Percentiles rank a stretch among this genome's conserved stretches.
These are phyloP conservation scores for Stictonetta naevosa DNA, from an alignment of 2,113 vertebrate species.

Conservation along the genomic window DNA sequence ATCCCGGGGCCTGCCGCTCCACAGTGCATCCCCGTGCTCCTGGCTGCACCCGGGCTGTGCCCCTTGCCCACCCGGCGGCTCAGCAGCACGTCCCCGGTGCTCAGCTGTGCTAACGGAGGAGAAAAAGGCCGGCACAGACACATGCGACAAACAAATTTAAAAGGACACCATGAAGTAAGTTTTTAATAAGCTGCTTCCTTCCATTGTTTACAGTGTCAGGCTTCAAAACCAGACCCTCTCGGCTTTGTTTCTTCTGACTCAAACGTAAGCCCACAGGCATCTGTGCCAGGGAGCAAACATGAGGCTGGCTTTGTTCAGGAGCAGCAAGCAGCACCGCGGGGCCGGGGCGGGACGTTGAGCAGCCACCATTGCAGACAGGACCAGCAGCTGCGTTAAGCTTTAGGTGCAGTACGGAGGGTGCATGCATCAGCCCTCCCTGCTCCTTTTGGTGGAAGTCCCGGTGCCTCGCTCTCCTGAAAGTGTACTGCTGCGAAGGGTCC, in stretches of 20 bases:
- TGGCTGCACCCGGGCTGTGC: background rate
- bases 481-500: fast-evolving
- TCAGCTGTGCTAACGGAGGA: background rate
- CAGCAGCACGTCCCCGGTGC: background rate
- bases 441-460: fast-evolving
- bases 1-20: fast-evolving
- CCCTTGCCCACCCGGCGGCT: background rate
- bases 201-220: background rate
- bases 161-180: background rate
- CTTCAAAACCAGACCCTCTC: background rate
- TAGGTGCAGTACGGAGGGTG: background rate
- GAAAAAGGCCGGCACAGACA: background rate
- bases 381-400: fast-evolving
- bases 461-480: background rate
- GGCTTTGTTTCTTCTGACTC: background rate
- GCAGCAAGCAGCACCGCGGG: background rate
- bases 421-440: background rate
- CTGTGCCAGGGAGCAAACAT: fast-evolving
- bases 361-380: fast-evolving
- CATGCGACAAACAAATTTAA: background rate
- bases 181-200: background rate
- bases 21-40: fast-evolving
- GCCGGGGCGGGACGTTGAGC: background rate
- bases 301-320: fast-evolving
- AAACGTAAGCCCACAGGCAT: background rate